Percentiles rank a stretch among this genome's conserved stretches.
These are phyloP conservation scores for Manis javanica DNA, from an alignment of 2,797 vertebrate genomes.

Conservation along the genomic window DNA sequence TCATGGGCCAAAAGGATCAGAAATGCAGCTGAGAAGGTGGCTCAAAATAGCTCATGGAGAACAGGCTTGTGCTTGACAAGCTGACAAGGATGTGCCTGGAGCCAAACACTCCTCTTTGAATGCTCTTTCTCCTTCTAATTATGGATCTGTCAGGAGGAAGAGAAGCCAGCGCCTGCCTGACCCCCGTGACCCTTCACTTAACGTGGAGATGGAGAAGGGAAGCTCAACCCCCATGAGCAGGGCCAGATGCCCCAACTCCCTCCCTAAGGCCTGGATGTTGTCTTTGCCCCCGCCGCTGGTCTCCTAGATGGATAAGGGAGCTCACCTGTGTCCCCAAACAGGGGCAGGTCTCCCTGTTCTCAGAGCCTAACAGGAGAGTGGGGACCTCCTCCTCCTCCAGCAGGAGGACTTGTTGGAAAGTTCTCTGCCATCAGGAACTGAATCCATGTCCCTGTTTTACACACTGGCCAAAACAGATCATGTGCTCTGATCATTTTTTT, in stretches of 20 bases:
- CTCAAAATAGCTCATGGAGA: conserved; percentile 83
- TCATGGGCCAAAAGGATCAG: conserved; percentile 80
- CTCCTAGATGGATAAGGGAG: background rate
- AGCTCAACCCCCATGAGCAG: background rate
- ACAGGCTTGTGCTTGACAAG: conserved; percentile 77
- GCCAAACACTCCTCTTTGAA: conserved; percentile 79
- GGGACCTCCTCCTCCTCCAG: background rate
- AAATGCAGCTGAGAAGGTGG: conserved; percentile 81
- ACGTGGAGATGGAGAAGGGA: background rate
- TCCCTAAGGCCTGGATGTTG: background rate
- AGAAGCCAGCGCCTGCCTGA: conserved; percentile 61
- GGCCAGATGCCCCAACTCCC: background rate
- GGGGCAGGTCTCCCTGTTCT: background rate
- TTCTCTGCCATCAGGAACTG: background rate
- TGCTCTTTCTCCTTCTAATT: conserved; percentile 76
- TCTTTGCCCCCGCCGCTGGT: background rate
- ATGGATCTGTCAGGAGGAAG: conserved; percentile 77
- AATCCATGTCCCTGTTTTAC: background rate
- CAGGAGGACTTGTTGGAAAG: background rate
- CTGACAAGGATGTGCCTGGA: conserved; percentile 78
- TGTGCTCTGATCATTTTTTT: background rate
- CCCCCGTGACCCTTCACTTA: conserved; percentile 66
- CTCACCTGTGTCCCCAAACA: background rate
- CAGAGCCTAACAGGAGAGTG: background rate
- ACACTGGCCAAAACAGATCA: background rate